These are phyloP conservation scores for Carlito syrichta DNA, from an alignment of 2,113 vertebrate genomes.

Conservation along the genomic window DNA sequence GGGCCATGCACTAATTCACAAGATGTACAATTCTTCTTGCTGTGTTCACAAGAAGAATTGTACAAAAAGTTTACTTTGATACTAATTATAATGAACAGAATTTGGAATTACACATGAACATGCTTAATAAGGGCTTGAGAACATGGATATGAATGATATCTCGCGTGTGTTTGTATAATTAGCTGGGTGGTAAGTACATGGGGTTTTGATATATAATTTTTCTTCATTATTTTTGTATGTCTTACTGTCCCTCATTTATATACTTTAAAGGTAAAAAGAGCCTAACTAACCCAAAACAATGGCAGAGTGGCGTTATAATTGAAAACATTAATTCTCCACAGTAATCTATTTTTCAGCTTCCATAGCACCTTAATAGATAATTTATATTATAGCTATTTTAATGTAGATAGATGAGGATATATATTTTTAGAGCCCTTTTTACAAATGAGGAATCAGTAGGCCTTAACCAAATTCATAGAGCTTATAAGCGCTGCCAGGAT, in stretches of 20 bases:
- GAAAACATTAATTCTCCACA: not conserved
- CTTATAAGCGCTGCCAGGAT: not conserved
- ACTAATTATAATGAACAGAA: not conserved
- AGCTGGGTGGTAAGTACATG: not conserved
- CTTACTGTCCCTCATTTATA: not conserved
- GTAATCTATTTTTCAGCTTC: not conserved
- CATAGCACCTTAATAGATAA: not conserved
- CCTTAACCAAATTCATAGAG: not conserved
- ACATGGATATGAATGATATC: not conserved
- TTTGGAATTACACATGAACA: not conserved
- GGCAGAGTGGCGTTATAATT: not conserved
- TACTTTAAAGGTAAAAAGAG: not conserved
- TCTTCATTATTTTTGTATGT: not conserved
- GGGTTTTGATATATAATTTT: not conserved
- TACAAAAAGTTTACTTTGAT: not conserved
- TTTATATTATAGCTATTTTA: not conserved
- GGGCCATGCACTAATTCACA: not conserved
- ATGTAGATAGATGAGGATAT: not conserved
- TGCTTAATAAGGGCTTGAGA: not conserved
- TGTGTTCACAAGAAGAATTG: not conserved
- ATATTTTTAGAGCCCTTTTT: not conserved
- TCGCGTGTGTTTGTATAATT: not conserved
- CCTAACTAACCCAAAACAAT: not conserved
- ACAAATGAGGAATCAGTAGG: not conserved
- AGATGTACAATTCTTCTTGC: not conserved